Evolutionary conservation across 2,797 vertebrate species (phyloP).

Genomic region (Podarcis lilfordi): DNA sequence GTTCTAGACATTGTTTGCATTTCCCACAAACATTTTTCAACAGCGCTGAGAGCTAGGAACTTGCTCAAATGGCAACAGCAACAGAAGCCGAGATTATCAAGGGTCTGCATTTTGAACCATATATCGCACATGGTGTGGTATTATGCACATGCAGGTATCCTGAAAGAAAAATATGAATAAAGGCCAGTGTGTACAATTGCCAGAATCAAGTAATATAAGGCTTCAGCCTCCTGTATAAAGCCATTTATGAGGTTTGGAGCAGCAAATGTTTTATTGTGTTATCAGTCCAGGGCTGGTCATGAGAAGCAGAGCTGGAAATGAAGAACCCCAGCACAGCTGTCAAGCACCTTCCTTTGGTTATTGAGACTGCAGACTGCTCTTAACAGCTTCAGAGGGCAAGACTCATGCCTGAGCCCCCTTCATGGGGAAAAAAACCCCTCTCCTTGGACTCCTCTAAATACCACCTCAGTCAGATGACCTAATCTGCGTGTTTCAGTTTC

Average conservation of each 20-base stretch:
- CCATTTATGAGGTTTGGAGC: no score
- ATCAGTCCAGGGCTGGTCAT: no score
- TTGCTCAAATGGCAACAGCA: background rate
- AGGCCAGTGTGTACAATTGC: background rate
- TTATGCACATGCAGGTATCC: background rate
- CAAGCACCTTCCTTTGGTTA: background rate
- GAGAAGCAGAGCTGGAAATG: no score
- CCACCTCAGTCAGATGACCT: no score
- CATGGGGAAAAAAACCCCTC: no score
- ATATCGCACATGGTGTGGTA: background rate
- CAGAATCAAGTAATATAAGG: background rate
- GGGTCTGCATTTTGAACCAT: background rate
- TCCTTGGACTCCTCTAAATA: no score
- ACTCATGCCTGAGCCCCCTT: background rate
- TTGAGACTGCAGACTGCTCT: background rate
- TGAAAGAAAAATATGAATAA: background rate
- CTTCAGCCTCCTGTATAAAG: background rate
- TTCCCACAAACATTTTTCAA: background rate
- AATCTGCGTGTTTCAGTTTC: no score
- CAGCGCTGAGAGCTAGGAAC: background rate
- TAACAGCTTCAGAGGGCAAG: background rate
- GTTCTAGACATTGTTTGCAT: background rate
- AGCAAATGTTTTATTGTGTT: no score
- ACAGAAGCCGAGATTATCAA: background rate
- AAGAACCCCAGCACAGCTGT: no score